Evolutionary conservation across 2,113 vertebrate genomes (phyloP).

Genomic region (Anseranas semipalmata): DNA sequence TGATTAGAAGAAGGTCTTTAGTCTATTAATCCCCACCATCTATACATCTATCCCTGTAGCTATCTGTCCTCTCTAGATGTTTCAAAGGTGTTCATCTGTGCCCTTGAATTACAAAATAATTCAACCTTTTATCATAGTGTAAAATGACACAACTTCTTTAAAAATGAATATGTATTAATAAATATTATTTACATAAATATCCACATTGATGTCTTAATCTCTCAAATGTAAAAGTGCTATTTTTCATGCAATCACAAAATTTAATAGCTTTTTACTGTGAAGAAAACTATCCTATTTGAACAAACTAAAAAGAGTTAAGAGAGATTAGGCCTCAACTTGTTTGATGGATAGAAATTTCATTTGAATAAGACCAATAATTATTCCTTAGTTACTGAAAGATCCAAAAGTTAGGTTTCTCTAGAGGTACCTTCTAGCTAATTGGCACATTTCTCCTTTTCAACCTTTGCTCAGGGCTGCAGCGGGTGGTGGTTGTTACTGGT

Average conservation of each 20-base stretch:
- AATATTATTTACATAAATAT: constrained; percentile 16
- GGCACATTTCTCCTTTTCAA: neutral
- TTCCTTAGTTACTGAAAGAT: neutral
- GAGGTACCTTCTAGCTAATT: neutral
- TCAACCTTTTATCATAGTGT: neutral
- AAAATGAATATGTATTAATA: constrained; percentile 20
- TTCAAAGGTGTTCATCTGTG: constrained; percentile 29
- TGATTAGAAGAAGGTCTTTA: constrained; percentile 60
- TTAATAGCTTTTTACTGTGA: neutral
- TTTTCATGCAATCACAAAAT: neutral
- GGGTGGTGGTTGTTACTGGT: neutral
- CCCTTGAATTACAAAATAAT: constrained; percentile 6
- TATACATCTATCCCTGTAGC: neutral
- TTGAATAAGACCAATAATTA: neutral
- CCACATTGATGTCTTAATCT: neutral
- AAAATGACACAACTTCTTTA: neutral
- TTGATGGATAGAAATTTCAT: neutral
- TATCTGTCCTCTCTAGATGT: constrained; percentile 1
- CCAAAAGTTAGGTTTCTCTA: neutral
- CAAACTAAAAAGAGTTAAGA: neutral
- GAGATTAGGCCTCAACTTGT: neutral
- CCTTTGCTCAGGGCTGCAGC: neutral
- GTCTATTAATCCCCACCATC: constrained; percentile 18
- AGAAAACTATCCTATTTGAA: neutral
- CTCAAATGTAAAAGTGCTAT: neutral